Conservation (phyloP, 2,888 invertebrate genomes). For the Seira ritae region DNA sequence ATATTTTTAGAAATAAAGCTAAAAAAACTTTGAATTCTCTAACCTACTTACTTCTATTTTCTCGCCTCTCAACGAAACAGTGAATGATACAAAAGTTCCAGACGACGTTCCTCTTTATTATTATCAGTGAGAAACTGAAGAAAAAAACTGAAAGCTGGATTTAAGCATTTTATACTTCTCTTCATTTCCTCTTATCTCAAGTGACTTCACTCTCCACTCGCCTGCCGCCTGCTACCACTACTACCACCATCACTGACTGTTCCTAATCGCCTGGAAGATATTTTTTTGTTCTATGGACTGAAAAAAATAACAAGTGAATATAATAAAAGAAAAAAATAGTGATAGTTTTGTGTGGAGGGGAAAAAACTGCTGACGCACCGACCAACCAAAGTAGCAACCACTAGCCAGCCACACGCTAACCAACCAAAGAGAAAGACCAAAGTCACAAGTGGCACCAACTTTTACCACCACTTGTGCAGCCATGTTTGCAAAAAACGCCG, state of each 20-base stretch:
- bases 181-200: conserved; percentile 27
- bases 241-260: background rate
- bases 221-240: background rate
- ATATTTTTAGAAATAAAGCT: too few relatives aligned
- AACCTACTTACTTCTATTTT: too few relatives aligned
- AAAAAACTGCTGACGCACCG: conserved; percentile 57
- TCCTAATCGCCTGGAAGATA: conserved; percentile 28
- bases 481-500: conserved; percentile 34
- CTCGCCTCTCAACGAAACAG: too few relatives aligned
- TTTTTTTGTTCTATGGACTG: conserved; percentile 9
- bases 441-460: conserved; percentile 61
- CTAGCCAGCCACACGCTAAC: conserved; percentile 37
- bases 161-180: conserved; percentile 17
- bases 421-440: conserved; percentile 28
- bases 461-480: conserved; percentile 32
- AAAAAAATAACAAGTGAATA: conserved; percentile 4
- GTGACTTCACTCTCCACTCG: conserved; percentile 14
- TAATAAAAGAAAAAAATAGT: background rate
- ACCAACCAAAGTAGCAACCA: conserved; percentile 30
- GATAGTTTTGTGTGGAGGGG: background rate
- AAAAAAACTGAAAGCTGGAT: conserved; percentile 32
- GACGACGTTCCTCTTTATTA: too few relatives aligned
- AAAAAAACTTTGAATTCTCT: too few relatives aligned
- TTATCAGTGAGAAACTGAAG: too few relatives aligned
- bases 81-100: too few relatives aligned